Percentiles rank a stretch among this genome's conserved stretches.
Evolutionary conservation across 2,797 vertebrate species (phyloP).

Genomic region (Cyclura pinguis): DNA sequence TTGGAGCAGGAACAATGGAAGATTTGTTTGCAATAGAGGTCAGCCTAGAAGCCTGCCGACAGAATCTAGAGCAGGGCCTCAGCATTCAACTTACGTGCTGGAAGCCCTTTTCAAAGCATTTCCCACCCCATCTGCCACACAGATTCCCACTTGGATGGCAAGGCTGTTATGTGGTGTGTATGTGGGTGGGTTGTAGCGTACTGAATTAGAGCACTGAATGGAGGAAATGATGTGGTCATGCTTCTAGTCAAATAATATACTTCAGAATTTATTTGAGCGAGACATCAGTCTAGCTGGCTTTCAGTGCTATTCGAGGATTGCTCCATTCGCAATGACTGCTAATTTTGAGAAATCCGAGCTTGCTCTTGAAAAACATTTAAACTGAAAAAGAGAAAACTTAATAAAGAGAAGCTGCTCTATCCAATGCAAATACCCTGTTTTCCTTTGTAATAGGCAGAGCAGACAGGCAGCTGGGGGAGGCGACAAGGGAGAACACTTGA

Average conservation of each 20-base stretch:
- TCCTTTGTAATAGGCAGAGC: conserved; percentile 71
- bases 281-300: not conserved
- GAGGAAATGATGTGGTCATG: not conserved
- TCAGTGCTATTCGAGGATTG: not conserved
- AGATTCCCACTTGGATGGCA: not conserved
- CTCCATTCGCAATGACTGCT: not conserved
- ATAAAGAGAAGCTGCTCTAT: conserved; percentile 59
- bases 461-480: conserved; percentile 78
- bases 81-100: not conserved
- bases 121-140: not conserved
- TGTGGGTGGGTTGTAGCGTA: not conserved
- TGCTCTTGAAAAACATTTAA: conserved; percentile 9
- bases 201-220: not conserved
- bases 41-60: not conserved
- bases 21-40: not conserved
- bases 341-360: not conserved
- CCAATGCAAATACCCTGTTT: conserved; percentile 73
- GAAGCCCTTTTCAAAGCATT: not conserved
- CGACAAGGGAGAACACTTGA: conserved; percentile 73
- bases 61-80: not conserved
- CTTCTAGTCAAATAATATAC: not conserved
- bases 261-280: conserved; percentile 9
- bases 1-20: not conserved
- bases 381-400: not conserved
- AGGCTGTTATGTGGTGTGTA: not conserved